phyloP scores from a whole-genome alignment of 2,888 invertebrate species.

The Clostera curtula region DNA sequence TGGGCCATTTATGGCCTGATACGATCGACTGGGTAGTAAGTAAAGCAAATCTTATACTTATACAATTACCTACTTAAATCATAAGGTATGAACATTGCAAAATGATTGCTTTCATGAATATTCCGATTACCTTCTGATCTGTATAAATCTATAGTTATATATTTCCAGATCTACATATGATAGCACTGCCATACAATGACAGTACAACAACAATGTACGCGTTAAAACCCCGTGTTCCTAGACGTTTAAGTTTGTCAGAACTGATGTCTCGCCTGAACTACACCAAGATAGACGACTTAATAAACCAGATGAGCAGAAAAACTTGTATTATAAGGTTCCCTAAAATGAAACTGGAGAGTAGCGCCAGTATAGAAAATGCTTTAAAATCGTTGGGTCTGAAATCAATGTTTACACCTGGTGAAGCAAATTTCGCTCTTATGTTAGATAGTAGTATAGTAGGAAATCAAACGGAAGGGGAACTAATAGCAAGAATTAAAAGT shows the following conservation, averaged over 20 bases:
- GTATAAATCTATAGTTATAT: slow-evolving; percentile 2
- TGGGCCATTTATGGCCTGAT: too few relatives aligned
- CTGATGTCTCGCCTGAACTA: slow-evolving; percentile 66
- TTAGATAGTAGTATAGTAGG: slow-evolving; percentile 35
- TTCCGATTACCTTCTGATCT: too few relatives aligned
- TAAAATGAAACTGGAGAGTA: slow-evolving; percentile 81
- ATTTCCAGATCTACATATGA: slow-evolving; percentile 72
- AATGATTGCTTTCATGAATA: too few relatives aligned
- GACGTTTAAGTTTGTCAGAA: slow-evolving; percentile 51
- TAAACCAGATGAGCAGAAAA: slow-evolving; percentile 53
- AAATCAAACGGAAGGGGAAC: slow-evolving; percentile 36
- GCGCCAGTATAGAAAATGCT: slow-evolving; percentile 67
- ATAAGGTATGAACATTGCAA: background rate
- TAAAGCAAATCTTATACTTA: too few relatives aligned
- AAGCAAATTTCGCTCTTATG: slow-evolving; percentile 81
- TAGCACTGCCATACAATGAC: slow-evolving; percentile 83
- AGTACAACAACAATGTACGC: slow-evolving; percentile 78
- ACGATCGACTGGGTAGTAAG: too few relatives aligned
- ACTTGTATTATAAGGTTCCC: slow-evolving; percentile 78
- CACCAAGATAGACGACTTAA: slow-evolving; percentile 62
- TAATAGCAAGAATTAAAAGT: slow-evolving; percentile 31
- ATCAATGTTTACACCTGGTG: slow-evolving; percentile 75
- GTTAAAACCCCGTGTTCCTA: slow-evolving; percentile 71
- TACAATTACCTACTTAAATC: background rate
- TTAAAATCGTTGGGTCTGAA: slow-evolving; percentile 75